Evolutionary conservation across 2,797 vertebrate genomes (phyloP).

Genomic region (Anolis apletophallus): DNA sequence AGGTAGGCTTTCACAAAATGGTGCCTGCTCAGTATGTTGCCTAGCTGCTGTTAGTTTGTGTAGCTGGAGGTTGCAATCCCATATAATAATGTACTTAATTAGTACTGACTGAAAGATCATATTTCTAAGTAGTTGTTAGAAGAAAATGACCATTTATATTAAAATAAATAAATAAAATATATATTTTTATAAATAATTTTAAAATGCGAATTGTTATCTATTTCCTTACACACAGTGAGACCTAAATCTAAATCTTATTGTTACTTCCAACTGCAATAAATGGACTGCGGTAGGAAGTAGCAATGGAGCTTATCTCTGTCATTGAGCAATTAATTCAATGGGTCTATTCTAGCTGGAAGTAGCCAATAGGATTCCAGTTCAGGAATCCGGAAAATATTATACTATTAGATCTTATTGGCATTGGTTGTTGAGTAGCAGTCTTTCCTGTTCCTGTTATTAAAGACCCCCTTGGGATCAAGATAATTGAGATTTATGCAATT

Average conservation of each 20-base stretch:
- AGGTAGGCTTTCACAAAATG: neutral
- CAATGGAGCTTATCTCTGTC: no score
- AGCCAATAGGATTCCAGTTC: neutral
- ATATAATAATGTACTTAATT: neutral
- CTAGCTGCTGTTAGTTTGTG: slow-evolving; percentile 7
- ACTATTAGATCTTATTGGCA: neutral
- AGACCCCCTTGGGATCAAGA: neutral
- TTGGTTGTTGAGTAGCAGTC: neutral
- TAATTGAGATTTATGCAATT: neutral
- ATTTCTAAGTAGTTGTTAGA: slow-evolving; percentile 22
- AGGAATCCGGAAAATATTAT: neutral
- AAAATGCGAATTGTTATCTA: neutral
- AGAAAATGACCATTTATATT: neutral
- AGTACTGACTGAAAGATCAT: neutral
- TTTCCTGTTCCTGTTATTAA: neutral
- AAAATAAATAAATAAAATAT: neutral
- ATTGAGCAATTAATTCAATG: no score
- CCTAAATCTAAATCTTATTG: no score
- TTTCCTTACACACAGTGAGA: neutral
- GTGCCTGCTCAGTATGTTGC: neutral
- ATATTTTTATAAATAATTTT: neutral
- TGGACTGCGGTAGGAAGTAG: no score
- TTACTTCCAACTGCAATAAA: no score
- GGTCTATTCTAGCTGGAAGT: no score
- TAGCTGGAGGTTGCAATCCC: slow-evolving; percentile 17